phyloP scores from a whole-genome alignment of 2,113 vertebrate species.

The Psophia crepitans region DNA sequence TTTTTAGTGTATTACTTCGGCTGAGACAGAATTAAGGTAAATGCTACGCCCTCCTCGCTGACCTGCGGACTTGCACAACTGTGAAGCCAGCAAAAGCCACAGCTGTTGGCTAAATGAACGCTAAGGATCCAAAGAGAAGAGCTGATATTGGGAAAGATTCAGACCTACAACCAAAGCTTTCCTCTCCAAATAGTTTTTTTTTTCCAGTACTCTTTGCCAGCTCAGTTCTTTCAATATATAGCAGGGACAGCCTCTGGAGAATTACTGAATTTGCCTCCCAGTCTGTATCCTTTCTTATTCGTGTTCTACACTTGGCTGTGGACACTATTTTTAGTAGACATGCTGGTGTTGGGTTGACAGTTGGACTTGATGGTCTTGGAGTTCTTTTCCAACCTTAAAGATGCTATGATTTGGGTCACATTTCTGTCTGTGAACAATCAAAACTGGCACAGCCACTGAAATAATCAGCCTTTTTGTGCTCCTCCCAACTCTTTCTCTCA shows the following conservation, averaged over 20 bases:
- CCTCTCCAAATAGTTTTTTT: not conserved
- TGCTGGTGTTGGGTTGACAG: too few species aligned
- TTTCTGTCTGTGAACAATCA: not conserved
- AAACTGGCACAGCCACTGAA: not conserved
- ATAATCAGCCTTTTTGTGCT: not conserved
- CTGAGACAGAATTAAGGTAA: not conserved
- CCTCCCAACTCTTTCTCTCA: not conserved
- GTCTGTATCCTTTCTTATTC: not conserved
- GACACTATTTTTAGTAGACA: too few species aligned
- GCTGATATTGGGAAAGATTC: not conserved
- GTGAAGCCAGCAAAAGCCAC: not conserved
- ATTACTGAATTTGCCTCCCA: not conserved
- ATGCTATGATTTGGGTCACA: not conserved
- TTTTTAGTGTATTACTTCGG: not conserved
- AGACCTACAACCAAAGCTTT: not conserved
- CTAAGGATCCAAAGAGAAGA: not conserved
- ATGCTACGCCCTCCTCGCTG: not conserved
- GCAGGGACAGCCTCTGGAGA: not conserved
- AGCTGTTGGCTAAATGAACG: not conserved
- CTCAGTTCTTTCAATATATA: not conserved
- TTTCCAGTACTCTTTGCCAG: not conserved
- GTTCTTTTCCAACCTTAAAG: too few species aligned
- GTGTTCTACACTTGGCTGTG: not conserved
- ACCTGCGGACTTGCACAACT: not conserved
- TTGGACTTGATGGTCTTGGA: too few species aligned